Evolutionary conservation across 2,888 invertebrate genomes (phyloP).

Genomic region (Colletes collaris): DNA sequence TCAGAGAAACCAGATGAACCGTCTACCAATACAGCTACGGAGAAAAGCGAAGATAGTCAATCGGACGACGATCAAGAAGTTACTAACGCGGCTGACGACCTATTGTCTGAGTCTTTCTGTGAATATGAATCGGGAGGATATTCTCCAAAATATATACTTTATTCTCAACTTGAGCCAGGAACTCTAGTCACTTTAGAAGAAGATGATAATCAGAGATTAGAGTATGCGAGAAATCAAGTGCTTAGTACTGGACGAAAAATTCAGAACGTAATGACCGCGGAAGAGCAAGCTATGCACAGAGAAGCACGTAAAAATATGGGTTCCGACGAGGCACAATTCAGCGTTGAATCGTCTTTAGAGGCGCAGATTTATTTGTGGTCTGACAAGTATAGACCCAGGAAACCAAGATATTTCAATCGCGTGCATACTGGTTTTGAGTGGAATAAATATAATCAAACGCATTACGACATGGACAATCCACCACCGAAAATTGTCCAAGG

Average conservation of each 20-base stretch:
- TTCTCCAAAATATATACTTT: slow-evolving; percentile 89
- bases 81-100: slow-evolving; percentile 83
- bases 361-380: slow-evolving; percentile 97
- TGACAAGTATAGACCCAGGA: slow-evolving; percentile 98
- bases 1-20: slow-evolving; percentile 74
- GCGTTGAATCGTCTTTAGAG: slow-evolving; percentile 94
- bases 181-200: slow-evolving; percentile 90
- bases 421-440: slow-evolving; percentile 99
- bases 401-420: slow-evolving; percentile 98
- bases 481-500: slow-evolving; percentile 99
- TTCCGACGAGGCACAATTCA: slow-evolving; percentile 95
- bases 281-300: slow-evolving; percentile 87
- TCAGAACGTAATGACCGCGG: slow-evolving; percentile 84
- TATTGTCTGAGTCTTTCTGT: slow-evolving; percentile 85
- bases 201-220: slow-evolving; percentile 90
- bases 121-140: slow-evolving; percentile 93
- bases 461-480: slow-evolving; percentile 99
- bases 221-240: slow-evolving; percentile 89
- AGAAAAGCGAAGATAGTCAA: slow-evolving; percentile 81
- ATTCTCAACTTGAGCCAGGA: slow-evolving; percentile 88
- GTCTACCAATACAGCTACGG: slow-evolving; percentile 58
- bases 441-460: slow-evolving; percentile 99
- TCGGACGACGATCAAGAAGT: slow-evolving; percentile 77
- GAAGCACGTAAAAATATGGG: slow-evolving; percentile 94
- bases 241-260: slow-evolving; percentile 86